Percentiles rank a stretch among this genome's conserved stretches.
Evolutionary conservation across 2,888 invertebrate genomes (phyloP).

Genomic region (Bellardia pandia): DNA sequence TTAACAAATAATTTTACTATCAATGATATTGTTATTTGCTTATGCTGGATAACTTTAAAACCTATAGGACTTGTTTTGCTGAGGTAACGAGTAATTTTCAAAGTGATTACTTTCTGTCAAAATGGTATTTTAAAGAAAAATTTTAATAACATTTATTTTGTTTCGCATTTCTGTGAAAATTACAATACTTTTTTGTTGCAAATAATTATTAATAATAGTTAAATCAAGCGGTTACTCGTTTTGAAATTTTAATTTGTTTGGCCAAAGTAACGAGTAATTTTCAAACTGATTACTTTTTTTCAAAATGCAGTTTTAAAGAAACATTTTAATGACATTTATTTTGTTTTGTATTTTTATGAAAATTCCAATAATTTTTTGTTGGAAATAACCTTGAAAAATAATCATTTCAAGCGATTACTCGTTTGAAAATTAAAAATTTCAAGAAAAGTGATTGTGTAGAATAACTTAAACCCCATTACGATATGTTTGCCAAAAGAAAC

Average conservation of each 20-base stretch:
- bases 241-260: background rate
- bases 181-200: background rate
- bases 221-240: background rate
- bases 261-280: background rate
- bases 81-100: background rate
- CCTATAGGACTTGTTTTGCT: no score
- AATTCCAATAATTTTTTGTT: no score
- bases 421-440: background rate
- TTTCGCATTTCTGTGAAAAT: background rate
- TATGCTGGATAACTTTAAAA: background rate
- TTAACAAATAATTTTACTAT: no score
- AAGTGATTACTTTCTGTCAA: background rate
- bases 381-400: no score
- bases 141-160: background rate
- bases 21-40: background rate
- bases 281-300: background rate
- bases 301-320: background rate
- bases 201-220: background rate
- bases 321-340: background rate
- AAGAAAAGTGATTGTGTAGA: background rate
- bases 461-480: background rate
- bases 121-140: background rate
- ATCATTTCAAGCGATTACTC: background rate
- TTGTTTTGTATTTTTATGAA: background rate
- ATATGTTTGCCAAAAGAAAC: background rate